phyloP scores from a whole-genome alignment of 1,140 invertebrate genomes.

The Centruroides vittatus region DNA sequence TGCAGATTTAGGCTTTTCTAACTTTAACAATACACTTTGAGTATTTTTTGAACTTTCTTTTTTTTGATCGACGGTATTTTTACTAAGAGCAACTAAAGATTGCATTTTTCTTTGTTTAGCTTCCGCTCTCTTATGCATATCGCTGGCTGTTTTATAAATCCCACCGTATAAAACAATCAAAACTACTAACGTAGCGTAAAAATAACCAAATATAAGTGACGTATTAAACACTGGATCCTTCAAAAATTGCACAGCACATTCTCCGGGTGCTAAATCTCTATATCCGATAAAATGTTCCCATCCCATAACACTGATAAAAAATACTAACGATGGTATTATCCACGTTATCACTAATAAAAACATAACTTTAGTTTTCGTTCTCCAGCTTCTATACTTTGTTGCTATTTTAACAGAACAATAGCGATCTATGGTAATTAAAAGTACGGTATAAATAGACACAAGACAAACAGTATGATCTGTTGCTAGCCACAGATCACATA shows the following conservation, averaged over 20 bases:
- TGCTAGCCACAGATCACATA: conserved; percentile 97
- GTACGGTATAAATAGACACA: conserved; percentile 97
- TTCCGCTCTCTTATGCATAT: conserved; percentile 96
- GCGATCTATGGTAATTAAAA: conserved; percentile 95
- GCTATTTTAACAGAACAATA: conserved; percentile 99
- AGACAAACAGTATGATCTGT: conserved; percentile 98
- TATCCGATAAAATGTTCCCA: conserved; percentile 97
- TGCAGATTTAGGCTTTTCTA: conserved; percentile 7
- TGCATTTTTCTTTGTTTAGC: conserved; percentile 88
- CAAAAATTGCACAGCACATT: conserved; percentile 95
- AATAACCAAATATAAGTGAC: conserved; percentile 94
- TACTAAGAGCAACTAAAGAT: conserved; percentile 75
- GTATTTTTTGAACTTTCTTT: conserved; percentile 5
- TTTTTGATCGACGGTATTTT: conserved; percentile 40
- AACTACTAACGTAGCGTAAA: conserved; percentile 89
- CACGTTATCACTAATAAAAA: conserved; percentile 78
- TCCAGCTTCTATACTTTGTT: conserved; percentile 90
- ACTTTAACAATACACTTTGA: conserved; percentile 9
- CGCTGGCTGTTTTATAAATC: conserved; percentile 95
- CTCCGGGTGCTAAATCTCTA: conserved; percentile 64
- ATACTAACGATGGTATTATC: conserved; percentile 91
- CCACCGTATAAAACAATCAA: conserved; percentile 89
- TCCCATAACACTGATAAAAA: conserved; percentile 97
- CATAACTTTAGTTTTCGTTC: conserved; percentile 80
- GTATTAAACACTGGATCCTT: conserved; percentile 97